Conservation (phyloP, 2,888 invertebrate genomes). For the Diabrotica balteata region DNA sequence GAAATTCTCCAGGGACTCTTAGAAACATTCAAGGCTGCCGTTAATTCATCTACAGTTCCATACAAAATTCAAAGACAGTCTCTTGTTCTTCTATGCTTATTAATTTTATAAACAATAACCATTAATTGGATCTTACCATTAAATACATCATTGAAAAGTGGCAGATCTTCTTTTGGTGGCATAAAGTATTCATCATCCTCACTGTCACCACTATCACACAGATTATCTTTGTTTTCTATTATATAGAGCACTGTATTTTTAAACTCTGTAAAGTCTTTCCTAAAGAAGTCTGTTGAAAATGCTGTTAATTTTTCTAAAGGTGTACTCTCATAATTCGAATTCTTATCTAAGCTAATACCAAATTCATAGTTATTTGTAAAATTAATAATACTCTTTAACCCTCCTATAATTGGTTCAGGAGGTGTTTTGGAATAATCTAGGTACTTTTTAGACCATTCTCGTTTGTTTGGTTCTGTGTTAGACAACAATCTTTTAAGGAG, state of each 20-base stretch:
- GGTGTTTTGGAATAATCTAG: constrained; percentile 5
- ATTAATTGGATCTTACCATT: neutral
- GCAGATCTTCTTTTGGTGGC: neutral
- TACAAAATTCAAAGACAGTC: no score
- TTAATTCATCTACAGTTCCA: no score
- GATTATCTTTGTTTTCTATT: constrained; percentile 22
- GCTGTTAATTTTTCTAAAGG: constrained; percentile 53
- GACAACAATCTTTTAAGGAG: constrained; percentile 53
- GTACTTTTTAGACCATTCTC: constrained; percentile 28
- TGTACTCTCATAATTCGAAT: constrained; percentile 50
- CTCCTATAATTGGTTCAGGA: constrained; percentile 41
- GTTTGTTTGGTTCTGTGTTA: constrained; percentile 38
- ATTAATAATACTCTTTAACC: constrained; percentile 53
- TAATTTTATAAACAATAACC: no score
- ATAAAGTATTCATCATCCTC: constrained; percentile 26
- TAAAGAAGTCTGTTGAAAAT: constrained; percentile 56
- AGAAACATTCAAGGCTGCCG: no score
- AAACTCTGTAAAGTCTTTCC: constrained; percentile 55
- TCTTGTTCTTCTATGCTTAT: no score
- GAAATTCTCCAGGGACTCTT: no score
- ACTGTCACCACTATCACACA: constrained; percentile 30
- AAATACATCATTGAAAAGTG: neutral
- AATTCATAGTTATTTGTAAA: constrained; percentile 58
- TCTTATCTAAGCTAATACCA: constrained; percentile 50
- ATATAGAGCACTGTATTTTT: constrained; percentile 53